Base-by-base conservation (phyloP, 2,888 invertebrate genomes). In the Taphrorychus bicolor region DNA sequence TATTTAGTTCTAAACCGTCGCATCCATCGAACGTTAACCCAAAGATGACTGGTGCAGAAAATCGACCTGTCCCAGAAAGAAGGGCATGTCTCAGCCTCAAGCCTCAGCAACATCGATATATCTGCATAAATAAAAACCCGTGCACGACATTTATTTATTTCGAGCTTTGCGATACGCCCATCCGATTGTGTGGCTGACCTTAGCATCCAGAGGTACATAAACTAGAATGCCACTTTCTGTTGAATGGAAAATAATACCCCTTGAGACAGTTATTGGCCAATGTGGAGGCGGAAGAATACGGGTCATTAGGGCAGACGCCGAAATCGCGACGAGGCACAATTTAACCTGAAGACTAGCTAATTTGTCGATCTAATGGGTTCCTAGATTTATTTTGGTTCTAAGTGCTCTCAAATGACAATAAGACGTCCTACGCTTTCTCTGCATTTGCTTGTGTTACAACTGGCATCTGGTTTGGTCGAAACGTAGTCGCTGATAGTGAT, bases 141-240 rank as follows among this genome's bases (percentile, higher is more conserved):
- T 17, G 45, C 45, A 45, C 45, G 45, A 45, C 45, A 45, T 45
- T 45, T 45, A 45, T 45, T 45, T 45, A 45, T 45, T 45, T 45
- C 45, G 32, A 32, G 32, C 32, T 32, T 32, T 32, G 32, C 32
- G 45, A 45, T 45, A 45, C 63, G 63, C 63, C 63, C 63, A 63
- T 63, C 57, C 63, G 63, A 63, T 63, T 63, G 63, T 63, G 23
- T 23, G n/a, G 24, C 45, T 63, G 63, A 63, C 63, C 63, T 63
- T 56, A 63, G 56, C 59, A 59, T 59, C 59, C 59, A 59, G 23
- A 49, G 51, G 14, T 23, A 23, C 59, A 59, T 59, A 59, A 59
- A 59, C 51, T 59, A 59, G 59, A 59, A 59, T 59, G 59, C 18
- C 24, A 17, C 19, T 59, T 59, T 65, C 22, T 32, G 17, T 14